Conservation (phyloP, 1,140 invertebrate genomes). For the Temnothorax nylanderi region DNA sequence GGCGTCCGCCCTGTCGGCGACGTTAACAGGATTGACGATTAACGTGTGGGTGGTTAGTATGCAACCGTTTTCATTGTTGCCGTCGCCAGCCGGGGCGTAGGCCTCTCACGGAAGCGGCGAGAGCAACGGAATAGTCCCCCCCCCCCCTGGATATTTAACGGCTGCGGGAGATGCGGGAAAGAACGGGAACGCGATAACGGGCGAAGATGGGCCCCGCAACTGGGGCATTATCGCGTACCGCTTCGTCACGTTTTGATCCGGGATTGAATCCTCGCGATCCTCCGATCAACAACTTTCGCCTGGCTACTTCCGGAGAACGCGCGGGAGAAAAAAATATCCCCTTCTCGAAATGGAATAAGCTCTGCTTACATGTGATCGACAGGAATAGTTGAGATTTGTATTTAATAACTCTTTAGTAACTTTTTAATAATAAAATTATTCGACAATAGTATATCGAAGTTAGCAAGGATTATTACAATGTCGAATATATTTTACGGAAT, state of each 20-base stretch:
- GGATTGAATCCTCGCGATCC: slow-evolving; percentile 14
- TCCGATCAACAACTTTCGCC: slow-evolving; percentile 16
- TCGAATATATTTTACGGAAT: not conserved
- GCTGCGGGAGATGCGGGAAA: slow-evolving; percentile 15
- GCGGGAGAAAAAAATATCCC: not conserved
- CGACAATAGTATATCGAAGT: not conserved
- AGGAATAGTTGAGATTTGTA: not conserved
- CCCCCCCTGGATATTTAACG: slow-evolving; percentile 63
- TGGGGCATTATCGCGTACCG: slow-evolving; percentile 35
- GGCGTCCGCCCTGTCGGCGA: slow-evolving; percentile 74
- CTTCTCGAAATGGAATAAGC: not conserved
- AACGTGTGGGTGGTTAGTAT: slow-evolving; percentile 82
- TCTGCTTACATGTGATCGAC: not conserved
- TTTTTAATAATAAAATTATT: not conserved
- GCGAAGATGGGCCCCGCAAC: slow-evolving; percentile 28
- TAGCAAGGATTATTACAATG: not conserved
- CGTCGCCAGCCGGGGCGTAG: slow-evolving; percentile 63
- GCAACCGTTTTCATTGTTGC: slow-evolving; percentile 78
- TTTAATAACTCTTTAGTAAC: not conserved
- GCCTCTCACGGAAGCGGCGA: slow-evolving; percentile 59
- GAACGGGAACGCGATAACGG: slow-evolving; percentile 9
- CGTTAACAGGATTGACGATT: slow-evolving; percentile 85
- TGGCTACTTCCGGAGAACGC: slow-evolving; percentile 27
- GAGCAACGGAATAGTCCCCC: slow-evolving; percentile 59
- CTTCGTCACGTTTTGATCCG: slow-evolving; percentile 36